Conservation (phyloP, 2,888 invertebrate genomes). For the Rhagophthalmus giganteus region DNA sequence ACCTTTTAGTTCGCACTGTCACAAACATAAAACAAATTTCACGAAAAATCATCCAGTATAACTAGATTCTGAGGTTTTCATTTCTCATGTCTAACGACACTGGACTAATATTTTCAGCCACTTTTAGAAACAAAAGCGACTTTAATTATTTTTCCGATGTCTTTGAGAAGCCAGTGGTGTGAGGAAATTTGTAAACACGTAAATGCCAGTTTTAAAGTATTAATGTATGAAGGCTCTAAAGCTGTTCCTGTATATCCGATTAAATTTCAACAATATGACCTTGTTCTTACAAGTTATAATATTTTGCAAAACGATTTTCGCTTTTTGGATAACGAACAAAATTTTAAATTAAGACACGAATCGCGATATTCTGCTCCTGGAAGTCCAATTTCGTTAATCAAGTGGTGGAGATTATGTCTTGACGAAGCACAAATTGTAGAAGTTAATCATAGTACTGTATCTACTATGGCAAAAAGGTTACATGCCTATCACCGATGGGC, state of each 20-base stretch:
- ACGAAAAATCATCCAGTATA: not conserved
- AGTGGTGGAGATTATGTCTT: slow-evolving; percentile 77
- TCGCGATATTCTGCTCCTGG: slow-evolving; percentile 66
- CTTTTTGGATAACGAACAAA: slow-evolving; percentile 59
- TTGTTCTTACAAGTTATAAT: slow-evolving; percentile 73
- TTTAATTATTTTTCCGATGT: slow-evolving; percentile 70
- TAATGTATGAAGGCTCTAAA: slow-evolving; percentile 58
- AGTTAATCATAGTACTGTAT: slow-evolving; percentile 60
- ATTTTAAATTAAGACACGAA: slow-evolving; percentile 57
- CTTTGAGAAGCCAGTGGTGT: slow-evolving; percentile 73
- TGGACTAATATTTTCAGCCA: slow-evolving; percentile 51
- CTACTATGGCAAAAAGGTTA: slow-evolving; percentile 65
- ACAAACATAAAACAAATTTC: no score
- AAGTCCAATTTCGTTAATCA: slow-evolving; percentile 68
- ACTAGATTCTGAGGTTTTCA: not conserved
- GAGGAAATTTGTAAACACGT: slow-evolving; percentile 70
- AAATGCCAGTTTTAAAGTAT: slow-evolving; percentile 56
- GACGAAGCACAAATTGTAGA: slow-evolving; percentile 85
- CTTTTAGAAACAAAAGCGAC: slow-evolving; percentile 64
- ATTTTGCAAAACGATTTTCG: slow-evolving; percentile 65
- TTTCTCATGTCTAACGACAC: no score
- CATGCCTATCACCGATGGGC: slow-evolving; percentile 70
- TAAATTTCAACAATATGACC: slow-evolving; percentile 65
- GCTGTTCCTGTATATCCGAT: slow-evolving; percentile 64
- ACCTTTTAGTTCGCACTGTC: no score